Conservation (phyloP, 2,797 vertebrate species). For the Poeciliopsis turneri region DNA sequence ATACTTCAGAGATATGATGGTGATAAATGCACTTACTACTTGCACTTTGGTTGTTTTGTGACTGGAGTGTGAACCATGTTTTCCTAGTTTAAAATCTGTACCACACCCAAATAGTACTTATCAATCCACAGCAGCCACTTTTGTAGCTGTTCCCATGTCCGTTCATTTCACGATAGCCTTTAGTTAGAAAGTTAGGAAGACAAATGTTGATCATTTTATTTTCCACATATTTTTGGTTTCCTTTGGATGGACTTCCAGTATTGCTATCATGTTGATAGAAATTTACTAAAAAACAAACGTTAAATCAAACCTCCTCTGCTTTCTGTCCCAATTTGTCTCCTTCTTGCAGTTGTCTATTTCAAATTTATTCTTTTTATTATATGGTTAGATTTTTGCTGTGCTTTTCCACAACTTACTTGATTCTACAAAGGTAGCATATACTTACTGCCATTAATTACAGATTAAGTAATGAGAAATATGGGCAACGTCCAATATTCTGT, state of each 20-base stretch:
- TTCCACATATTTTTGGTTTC: neutral
- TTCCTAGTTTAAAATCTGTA: slow-evolving; percentile 21
- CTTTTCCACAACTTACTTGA: neutral
- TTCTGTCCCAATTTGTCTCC: no score
- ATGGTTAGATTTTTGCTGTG: neutral
- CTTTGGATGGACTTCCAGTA: neutral
- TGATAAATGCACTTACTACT: neutral
- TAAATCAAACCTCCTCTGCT: neutral
- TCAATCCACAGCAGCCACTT: slow-evolving; percentile 19
- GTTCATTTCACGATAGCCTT: neutral
- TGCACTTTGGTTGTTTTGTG: neutral
- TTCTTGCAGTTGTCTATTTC: neutral
- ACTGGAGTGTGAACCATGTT: neutral
- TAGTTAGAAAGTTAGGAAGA: neutral
- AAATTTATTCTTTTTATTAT: neutral
- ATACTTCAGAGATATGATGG: neutral
- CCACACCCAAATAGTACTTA: slow-evolving; percentile 38
- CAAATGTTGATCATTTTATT: neutral
- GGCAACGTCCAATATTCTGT: neutral
- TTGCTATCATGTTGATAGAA: neutral
- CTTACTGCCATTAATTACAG: neutral
- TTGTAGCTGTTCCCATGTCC: neutral
- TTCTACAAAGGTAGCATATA: neutral
- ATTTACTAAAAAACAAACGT: neutral
- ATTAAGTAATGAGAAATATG: neutral